Evolutionary conservation across 2,113 vertebrate genomes (phyloP), one percentile per base, ranked within the genome.

Genomic region (Rhinoptilus africanus): DNA sequence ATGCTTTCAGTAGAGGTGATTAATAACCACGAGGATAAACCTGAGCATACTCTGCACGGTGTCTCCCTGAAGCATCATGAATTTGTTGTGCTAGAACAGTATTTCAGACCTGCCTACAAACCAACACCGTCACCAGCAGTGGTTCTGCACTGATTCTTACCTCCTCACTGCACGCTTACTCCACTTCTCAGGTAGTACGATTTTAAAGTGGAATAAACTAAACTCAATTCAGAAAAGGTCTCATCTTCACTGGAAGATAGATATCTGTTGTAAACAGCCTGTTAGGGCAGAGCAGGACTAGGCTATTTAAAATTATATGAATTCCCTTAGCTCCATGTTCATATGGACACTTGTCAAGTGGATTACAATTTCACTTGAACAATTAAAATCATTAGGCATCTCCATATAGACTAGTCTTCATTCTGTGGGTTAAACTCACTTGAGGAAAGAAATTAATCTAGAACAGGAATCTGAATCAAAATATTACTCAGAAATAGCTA

Each of bases 221-320:
- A 41, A 41, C 37, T 50, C 21, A 73, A 4, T 37, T 85, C 32
- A 54, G 53, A 71, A 89, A 88, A 88, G 17, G 20, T 66, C 64
- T 71, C 45, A 11, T 63, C 32, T 86, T 74, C 2, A 0, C 3
- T 53, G 50, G 57, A 88, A 43, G 39, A 75, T 30, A 54, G n/a
- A 5, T 13, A 35, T 12, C 27, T 39, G 10, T 20, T 0, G 0
- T 24, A 30, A 89, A 63, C 32, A 47, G 20, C 10, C 35, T 81
- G 28, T 41, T 28, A 48, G 12, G 26, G 68, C 59, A 86, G 41
- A 78, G 48, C 26, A 71, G 67, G 56, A 13, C 41, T 37, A 11
- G 7, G 13, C 16, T 81, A 20, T 64, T 87, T 63, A 59, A 64
- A 86, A 69, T 35, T 17, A 43, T 60, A 32, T 19, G 37, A 78